phyloP scores from a whole-genome alignment of 2,797 vertebrate genomes.

The Oreonectes daqikongensis region DNA sequence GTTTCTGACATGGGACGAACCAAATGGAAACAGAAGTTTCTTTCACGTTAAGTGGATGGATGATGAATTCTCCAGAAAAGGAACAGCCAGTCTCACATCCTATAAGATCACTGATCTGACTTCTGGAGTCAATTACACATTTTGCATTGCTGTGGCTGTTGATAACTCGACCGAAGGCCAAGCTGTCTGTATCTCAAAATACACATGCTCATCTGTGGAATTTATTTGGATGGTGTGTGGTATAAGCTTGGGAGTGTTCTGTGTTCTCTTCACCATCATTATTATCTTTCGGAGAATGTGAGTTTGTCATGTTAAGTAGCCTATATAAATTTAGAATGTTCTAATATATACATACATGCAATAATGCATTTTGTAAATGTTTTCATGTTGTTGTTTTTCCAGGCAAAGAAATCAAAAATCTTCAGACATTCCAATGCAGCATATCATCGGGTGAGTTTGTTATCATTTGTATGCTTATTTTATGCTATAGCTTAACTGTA shows the following conservation, averaged over 20 bases:
- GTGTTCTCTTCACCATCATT: slow-evolving; percentile 61
- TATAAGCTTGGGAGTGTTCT: slow-evolving; percentile 61
- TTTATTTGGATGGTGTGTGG: slow-evolving; percentile 48
- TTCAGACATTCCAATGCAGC: too few species aligned
- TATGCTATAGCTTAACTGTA: too few species aligned
- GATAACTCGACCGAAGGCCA: slow-evolving; percentile 25
- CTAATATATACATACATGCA: background rate
- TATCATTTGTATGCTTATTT: too few species aligned
- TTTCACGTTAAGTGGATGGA: slow-evolving; percentile 11
- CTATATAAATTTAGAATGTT: background rate
- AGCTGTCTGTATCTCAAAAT: background rate
- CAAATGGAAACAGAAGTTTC: slow-evolving; percentile 13
- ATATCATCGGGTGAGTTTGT: too few species aligned
- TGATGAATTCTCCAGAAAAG: accelerated
- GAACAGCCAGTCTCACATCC: background rate
- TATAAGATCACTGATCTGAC: slow-evolving; percentile 38
- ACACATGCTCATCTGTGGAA: slow-evolving; percentile 20
- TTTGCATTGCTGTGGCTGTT: slow-evolving; percentile 42
- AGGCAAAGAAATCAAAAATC: too few species aligned
- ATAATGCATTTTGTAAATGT: too few species aligned
- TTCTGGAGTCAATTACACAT: slow-evolving; percentile 56
- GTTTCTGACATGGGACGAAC: too few species aligned
- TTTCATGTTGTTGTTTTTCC: background rate
- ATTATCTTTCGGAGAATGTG: slow-evolving; percentile 72
- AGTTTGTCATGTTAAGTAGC: slow-evolving; percentile 21